Evolutionary conservation across 2,113 vertebrate species (phyloP), one percentile per base, ranked within the genome.

Genomic region (Aldabrachelys gigantea): DNA sequence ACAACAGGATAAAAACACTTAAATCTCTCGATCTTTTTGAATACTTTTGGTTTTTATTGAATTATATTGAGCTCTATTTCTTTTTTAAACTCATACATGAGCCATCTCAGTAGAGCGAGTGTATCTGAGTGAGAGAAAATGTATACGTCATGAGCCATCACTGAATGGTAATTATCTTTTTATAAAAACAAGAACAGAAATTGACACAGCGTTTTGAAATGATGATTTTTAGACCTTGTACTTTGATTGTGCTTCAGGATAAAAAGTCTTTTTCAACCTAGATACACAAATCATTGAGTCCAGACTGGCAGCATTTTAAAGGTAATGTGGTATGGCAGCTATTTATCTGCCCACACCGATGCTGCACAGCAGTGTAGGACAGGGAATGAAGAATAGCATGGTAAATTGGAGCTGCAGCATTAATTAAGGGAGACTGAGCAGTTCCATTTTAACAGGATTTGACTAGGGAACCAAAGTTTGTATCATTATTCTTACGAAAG

Each of bases 201-300:
- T 78, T 13, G 75, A 38, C 4, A n/a, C 65, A 35, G 38, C 5
- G 4, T 76, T 76, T 75, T 76, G 41, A 44, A 44, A 41, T 41
- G n/a, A 24, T 76, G 38, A 78, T 78, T 27, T 27, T 44, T 47
- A 78, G 41, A 27, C 22, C 69, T 69, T 83, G 69, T 17, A 19
- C 52, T n/a, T 2, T 24, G 44, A n/a, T 52, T n/a, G 10, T 59
- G 35, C 81, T 22, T 41, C 29, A 1, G 0, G 0, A 0, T 80
- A 56, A 59, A 29, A 76, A 81, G n/a, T 1, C n/a, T 7, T 75
- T 80, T 75, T 3, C 35, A 81, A n/a, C 47, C 41, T 80, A 31
- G 81, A 38, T 4, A 3, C 53, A 5, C 29, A 78, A 79, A 14
- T 25, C 12, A 9, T 47, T 82, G 27, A 22, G 84, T 49, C 47